A percentile compares a stretch with the other conserved stretches of the same genome.
Evolutionary conservation across 2,888 invertebrate genomes (phyloP).

Genomic region (Danaus chrysippus): DNA sequence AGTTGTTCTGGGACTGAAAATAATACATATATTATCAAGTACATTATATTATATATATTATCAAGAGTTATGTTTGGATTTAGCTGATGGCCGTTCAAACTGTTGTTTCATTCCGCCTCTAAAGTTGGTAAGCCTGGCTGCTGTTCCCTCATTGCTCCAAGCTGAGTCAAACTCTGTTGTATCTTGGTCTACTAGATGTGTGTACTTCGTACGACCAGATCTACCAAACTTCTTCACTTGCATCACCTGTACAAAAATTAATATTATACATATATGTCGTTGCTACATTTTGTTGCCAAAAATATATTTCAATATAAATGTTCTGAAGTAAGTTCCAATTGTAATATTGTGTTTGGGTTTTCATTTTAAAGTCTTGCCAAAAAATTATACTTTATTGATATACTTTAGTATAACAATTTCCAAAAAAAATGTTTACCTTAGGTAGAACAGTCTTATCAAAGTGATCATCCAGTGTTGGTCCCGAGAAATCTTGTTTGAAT

Average conservation of each 20-base stretch:
- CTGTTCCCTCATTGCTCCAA: conserved; percentile 93
- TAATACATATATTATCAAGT: too few relatives aligned
- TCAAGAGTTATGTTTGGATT: conserved; percentile 47
- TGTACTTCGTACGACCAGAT: conserved; percentile 99
- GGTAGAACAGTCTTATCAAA: conserved; percentile 99
- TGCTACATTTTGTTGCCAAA: neutral
- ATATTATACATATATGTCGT: neutral
- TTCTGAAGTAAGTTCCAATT: too few relatives aligned
- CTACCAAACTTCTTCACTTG: conserved; percentile 99
- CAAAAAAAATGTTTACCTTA: conserved; percentile 73
- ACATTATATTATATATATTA: neutral
- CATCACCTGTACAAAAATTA: conserved; percentile 85
- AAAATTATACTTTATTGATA: neutral
- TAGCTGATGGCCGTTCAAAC: conserved; percentile 91
- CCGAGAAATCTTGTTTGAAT: conserved; percentile 95
- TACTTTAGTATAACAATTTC: too few relatives aligned
- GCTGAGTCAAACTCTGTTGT: conserved; percentile 98
- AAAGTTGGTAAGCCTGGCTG: conserved; percentile 78
- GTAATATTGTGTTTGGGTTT: too few relatives aligned
- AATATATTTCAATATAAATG: too few relatives aligned
- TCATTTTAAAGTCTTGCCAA: neutral
- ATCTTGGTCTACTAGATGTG: conserved; percentile 99
- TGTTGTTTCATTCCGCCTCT: conserved; percentile 96
- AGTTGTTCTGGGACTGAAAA: neutral
- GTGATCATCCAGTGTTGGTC: conserved; percentile 98